Percentiles rank a stretch among this genome's conserved stretches.
These are phyloP conservation scores for Ischnus inquisitorius DNA, from an alignment of 2,888 invertebrate genomes.

Conservation along the genomic window DNA sequence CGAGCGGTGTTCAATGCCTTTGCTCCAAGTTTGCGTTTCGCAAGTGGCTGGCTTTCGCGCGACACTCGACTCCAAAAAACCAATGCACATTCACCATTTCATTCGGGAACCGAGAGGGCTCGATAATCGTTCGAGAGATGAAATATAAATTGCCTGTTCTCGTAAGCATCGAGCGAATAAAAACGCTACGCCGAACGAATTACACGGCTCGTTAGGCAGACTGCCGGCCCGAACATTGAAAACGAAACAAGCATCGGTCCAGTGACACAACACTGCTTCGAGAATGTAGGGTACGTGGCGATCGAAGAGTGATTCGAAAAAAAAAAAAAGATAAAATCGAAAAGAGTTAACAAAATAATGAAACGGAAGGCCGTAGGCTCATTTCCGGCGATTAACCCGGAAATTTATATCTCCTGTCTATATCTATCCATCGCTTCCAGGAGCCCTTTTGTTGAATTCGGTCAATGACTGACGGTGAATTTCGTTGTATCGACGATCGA, in stretches of 20 bases:
- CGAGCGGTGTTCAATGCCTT: no score
- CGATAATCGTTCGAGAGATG: constrained; percentile 46
- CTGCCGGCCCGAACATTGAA: constrained; percentile 42
- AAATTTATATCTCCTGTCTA: constrained; percentile 64
- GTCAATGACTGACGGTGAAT: constrained; percentile 13
- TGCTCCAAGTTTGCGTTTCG: constrained; percentile 1
- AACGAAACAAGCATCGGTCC: constrained; percentile 21
- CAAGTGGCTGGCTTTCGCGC: background rate
- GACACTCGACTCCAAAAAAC: background rate
- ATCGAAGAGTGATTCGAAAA: constrained; percentile 43
- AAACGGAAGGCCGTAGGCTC: constrained; percentile 59
- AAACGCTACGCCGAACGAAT: constrained; percentile 54
- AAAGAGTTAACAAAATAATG: constrained; percentile 58
- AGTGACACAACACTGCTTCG: background rate
- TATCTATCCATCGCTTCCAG: constrained; percentile 8
- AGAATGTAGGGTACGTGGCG: constrained; percentile 2
- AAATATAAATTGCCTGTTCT: constrained; percentile 53
- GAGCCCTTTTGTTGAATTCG: constrained; percentile 24
- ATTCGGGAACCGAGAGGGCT: background rate
- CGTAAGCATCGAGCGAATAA: constrained; percentile 58
- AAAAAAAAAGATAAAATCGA: constrained; percentile 43
- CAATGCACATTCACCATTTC: background rate
- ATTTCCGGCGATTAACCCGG: constrained; percentile 61
- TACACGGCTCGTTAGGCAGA: constrained; percentile 66
- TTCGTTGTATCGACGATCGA: constrained; percentile 6